Percentiles rank a stretch among this genome's conserved stretches.
phyloP scores from a whole-genome alignment of 1,140 invertebrate species.

The Cepaea nemoralis region DNA sequence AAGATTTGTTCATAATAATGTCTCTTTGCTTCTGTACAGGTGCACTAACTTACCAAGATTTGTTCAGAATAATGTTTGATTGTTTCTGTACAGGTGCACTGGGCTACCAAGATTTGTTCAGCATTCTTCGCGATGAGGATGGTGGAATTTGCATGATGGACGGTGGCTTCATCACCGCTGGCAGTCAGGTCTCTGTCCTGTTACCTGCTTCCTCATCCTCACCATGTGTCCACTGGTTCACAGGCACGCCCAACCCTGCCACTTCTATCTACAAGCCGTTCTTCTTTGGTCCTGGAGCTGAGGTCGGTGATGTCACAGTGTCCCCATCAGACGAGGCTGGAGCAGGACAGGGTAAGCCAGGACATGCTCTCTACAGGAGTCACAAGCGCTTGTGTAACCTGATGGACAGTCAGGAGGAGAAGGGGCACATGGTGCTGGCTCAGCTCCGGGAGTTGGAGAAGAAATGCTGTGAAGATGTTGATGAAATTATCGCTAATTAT shows the following conservation, averaged over 20 bases:
- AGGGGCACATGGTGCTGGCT: conserved; percentile 51
- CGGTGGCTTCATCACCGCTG: conserved; percentile 76
- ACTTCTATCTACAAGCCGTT: conserved; percentile 86
- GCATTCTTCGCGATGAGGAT: conserved; percentile 78
- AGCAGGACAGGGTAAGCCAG: conserved; percentile 68
- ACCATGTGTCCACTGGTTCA: conserved; percentile 82
- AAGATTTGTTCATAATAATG: no score
- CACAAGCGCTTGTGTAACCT: conserved; percentile 72
- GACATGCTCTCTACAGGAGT: conserved; percentile 77
- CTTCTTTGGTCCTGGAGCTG: conserved; percentile 79
- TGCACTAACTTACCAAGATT: no score
- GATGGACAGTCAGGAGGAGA: conserved; percentile 60
- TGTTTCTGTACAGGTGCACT: conserved; percentile 71
- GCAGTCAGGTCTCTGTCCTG: conserved; percentile 77
- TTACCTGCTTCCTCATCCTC: conserved; percentile 48
- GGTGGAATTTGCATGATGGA: conserved; percentile 77
- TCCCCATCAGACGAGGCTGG: conserved; percentile 68
- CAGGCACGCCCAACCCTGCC: conserved; percentile 83
- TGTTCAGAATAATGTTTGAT: not conserved
- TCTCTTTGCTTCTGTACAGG: no score
- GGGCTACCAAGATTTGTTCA: conserved; percentile 79
- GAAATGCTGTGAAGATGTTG: conserved; percentile 64
- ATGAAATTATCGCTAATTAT: conserved; percentile 60
- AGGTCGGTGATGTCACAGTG: conserved; percentile 52
- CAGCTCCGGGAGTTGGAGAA: conserved; percentile 64